Evolutionary conservation across 1,140 invertebrate genomes (phyloP).

Genomic region (Caligus rogercresseyi): DNA sequence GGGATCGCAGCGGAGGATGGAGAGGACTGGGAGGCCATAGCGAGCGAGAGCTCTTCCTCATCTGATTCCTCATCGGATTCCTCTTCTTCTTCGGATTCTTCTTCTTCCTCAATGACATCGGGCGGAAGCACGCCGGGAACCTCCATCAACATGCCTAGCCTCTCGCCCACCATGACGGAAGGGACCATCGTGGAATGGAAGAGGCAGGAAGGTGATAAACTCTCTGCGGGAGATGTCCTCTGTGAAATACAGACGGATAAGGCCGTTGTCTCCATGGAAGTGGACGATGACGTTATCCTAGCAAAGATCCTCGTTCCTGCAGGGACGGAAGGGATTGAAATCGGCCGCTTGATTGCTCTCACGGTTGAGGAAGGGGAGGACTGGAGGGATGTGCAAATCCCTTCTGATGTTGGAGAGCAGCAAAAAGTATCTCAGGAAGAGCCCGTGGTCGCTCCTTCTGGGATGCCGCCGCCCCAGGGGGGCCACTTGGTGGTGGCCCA

Average conservation of each 20-base stretch:
- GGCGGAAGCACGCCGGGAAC: constrained; percentile 19
- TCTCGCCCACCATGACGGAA: constrained; percentile 43
- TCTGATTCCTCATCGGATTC: constrained; percentile 8
- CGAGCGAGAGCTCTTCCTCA: constrained; percentile 23
- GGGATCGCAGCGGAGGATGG: constrained; percentile 70
- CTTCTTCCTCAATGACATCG: not conserved
- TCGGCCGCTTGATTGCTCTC: constrained; percentile 69
- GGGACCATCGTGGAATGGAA: constrained; percentile 43
- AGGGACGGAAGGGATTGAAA: constrained; percentile 25
- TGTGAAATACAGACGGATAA: constrained; percentile 47
- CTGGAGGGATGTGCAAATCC: constrained; percentile 45
- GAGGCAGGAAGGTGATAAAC: constrained; percentile 39
- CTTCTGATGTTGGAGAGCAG: constrained; percentile 29
- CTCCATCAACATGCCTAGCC: constrained; percentile 37
- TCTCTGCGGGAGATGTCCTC: constrained; percentile 38
- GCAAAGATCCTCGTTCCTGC: constrained; percentile 38
- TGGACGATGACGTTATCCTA: constrained; percentile 39
- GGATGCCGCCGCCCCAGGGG: too few relatives aligned
- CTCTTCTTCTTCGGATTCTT: not conserved
- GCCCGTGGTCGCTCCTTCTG: too few relatives aligned
- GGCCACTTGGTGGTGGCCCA: too few relatives aligned
- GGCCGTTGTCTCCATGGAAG: constrained; percentile 38
- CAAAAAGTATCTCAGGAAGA: too few relatives aligned
- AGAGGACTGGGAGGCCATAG: constrained; percentile 47
- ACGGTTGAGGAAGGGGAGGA: constrained; percentile 62